Conservation (phyloP, 2,888 invertebrate genomes). For the Cantharis rufa region DNA sequence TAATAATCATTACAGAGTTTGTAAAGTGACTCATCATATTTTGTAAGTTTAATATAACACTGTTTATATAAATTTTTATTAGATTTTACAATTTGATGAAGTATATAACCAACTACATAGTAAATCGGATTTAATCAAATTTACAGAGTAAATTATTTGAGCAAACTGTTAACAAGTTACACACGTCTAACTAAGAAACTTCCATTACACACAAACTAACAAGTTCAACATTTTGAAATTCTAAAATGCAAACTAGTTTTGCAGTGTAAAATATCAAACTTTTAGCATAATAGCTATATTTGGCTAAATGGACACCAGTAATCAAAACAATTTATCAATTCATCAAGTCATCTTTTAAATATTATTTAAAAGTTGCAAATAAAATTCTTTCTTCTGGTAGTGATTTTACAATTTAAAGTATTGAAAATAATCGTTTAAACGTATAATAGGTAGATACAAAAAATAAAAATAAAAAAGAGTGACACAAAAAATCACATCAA, state of each 20-base stretch:
- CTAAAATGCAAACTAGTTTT: background rate
- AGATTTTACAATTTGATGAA: background rate
- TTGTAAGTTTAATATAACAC: background rate
- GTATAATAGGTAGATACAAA: no score
- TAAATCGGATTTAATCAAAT: background rate
- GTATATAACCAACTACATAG: background rate
- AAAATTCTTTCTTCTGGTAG: no score
- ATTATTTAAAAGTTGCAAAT: no score
- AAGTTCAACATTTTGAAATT: background rate
- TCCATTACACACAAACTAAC: background rate
- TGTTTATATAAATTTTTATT: background rate
- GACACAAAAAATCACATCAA: no score
- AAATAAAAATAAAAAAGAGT: no score
- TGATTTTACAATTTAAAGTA: no score
- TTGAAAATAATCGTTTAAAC: no score
- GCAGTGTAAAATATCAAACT: background rate
- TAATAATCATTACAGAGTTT: background rate
- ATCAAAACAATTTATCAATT: no score
- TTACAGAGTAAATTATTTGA: background rate
- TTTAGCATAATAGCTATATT: background rate
- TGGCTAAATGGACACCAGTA: background rate
- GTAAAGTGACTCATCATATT: background rate
- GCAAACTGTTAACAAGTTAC: conserved; percentile 1
- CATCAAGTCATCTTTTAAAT: no score
- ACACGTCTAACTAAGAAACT: background rate